A percentile compares a stretch with the other conserved stretches of the same genome.
Conservation (phyloP, 2,113 vertebrate genomes). For the Upupa epops region DNA sequence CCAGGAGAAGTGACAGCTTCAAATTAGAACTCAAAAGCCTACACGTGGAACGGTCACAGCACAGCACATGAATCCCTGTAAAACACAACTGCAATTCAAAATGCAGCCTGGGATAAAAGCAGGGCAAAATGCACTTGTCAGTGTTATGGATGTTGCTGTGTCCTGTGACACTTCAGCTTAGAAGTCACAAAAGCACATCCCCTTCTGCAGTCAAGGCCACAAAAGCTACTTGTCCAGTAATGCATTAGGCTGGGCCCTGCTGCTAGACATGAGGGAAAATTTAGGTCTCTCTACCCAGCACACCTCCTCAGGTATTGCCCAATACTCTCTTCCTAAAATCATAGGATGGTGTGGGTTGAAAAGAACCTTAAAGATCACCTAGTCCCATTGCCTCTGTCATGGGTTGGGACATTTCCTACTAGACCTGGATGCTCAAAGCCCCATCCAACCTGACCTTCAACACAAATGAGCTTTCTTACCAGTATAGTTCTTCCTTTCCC, state of each 20-base stretch:
- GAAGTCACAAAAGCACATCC: background rate
- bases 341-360: too few relatives aligned
- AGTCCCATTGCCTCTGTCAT: too few relatives aligned
- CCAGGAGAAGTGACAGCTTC: background rate
- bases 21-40: background rate
- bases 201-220: background rate
- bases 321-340: background rate
- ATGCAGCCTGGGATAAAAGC: background rate
- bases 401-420: too few relatives aligned
- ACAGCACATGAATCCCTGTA: accelerated
- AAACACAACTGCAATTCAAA: background rate
- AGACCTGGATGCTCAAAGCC: too few relatives aligned
- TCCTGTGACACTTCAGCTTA: background rate
- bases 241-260: accelerated
- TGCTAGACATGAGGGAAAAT: accelerated
- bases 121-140: background rate
- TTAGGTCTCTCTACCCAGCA: background rate
- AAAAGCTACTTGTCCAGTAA: background rate
- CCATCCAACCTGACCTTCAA: too few relatives aligned
- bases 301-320: background rate
- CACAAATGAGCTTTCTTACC: background rate
- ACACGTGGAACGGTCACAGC: background rate
- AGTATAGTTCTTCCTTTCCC: background rate
- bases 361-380: too few relatives aligned
- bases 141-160: background rate